These are phyloP conservation scores for Lordiphosa mommai DNA, from an alignment of 1,140 invertebrate species.

Conservation along the genomic window DNA sequence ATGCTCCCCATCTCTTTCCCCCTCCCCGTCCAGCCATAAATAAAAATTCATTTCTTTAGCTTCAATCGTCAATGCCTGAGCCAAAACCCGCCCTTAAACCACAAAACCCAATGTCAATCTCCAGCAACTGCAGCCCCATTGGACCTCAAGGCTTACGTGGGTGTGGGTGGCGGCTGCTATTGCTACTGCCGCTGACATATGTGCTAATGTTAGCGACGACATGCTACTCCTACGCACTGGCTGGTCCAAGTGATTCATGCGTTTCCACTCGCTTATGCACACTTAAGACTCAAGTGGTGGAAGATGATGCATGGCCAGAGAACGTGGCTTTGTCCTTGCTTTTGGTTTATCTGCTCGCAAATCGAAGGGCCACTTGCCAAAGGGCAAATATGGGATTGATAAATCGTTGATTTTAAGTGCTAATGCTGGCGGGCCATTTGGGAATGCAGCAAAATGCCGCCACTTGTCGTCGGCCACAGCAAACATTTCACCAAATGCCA, in stretches of 20 bases:
- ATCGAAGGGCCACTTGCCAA: conserved; percentile 47
- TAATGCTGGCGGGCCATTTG: conserved; percentile 29
- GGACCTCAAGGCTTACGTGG: conserved; percentile 40
- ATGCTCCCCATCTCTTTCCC: conserved; percentile 8
- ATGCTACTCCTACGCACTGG: conserved; percentile 47
- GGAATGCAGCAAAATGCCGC: conserved; percentile 38
- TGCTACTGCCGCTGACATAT: conserved; percentile 67
- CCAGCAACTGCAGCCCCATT: conserved; percentile 25
- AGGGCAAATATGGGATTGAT: conserved; percentile 34
- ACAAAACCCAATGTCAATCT: too few species aligned
- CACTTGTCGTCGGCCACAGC: conserved; percentile 31
- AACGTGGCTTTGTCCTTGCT: conserved; percentile 15
- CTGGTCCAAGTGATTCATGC: conserved; percentile 54
- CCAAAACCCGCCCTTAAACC: background rate
- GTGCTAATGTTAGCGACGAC: conserved; percentile 58
- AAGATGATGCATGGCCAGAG: conserved; percentile 53
- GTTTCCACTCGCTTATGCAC: conserved; percentile 59
- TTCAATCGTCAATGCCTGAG: conserved; percentile 10
- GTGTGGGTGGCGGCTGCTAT: too few species aligned
- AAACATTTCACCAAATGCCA: conserved; percentile 66
- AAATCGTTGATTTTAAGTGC: conserved; percentile 68
- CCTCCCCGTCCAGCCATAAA: conserved; percentile 42
- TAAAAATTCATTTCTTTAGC: conserved; percentile 46
- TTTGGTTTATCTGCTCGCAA: conserved; percentile 38
- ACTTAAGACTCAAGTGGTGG: conserved; percentile 28